Percentiles rank a stretch among this genome's conserved stretches.
phyloP scores from a whole-genome alignment of 2,888 invertebrate genomes.

The Aquatica leii region DNA sequence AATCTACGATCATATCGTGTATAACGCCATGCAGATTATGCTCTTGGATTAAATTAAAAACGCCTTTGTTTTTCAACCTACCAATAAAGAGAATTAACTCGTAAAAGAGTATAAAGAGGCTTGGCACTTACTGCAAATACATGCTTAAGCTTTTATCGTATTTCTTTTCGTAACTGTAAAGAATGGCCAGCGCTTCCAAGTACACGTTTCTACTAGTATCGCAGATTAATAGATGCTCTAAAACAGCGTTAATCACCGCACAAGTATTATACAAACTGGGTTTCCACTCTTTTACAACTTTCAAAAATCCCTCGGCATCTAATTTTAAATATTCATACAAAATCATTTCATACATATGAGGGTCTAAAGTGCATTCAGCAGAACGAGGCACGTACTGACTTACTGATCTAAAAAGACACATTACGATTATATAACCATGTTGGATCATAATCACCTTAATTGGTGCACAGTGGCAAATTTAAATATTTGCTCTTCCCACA shows the following conservation, averaged over 20 bases:
- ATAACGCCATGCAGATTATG: slow-evolving; percentile 85
- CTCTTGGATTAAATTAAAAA: slow-evolving; percentile 86
- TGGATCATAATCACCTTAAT: no score
- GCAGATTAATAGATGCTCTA: slow-evolving; percentile 78
- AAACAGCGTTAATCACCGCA: slow-evolving; percentile 85
- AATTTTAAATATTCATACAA: slow-evolving; percentile 89
- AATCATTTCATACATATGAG: slow-evolving; percentile 93
- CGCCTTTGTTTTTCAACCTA: slow-evolving; percentile 85
- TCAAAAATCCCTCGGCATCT: slow-evolving; percentile 83
- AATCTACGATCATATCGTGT: slow-evolving; percentile 84
- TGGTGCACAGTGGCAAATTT: slow-evolving; percentile 89
- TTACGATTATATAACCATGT: no score
- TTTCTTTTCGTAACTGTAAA: slow-evolving; percentile 86
- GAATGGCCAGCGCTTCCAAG: slow-evolving; percentile 86
- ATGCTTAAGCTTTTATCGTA: slow-evolving; percentile 92
- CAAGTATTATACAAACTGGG: slow-evolving; percentile 82
- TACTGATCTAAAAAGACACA: slow-evolving; percentile 69
- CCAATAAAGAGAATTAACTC: background rate
- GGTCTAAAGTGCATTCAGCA: slow-evolving; percentile 75
- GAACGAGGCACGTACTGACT: slow-evolving; percentile 82
- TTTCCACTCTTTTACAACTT: slow-evolving; percentile 88
- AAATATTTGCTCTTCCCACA: slow-evolving; percentile 93
- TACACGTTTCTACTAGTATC: slow-evolving; percentile 77
- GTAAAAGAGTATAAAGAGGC: no score
- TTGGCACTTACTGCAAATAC: slow-evolving; percentile 79